Evolutionary conservation across 2,888 invertebrate species (phyloP), one percentile per base, ranked within the genome.

Genomic region (Pollenia labialis): DNA sequence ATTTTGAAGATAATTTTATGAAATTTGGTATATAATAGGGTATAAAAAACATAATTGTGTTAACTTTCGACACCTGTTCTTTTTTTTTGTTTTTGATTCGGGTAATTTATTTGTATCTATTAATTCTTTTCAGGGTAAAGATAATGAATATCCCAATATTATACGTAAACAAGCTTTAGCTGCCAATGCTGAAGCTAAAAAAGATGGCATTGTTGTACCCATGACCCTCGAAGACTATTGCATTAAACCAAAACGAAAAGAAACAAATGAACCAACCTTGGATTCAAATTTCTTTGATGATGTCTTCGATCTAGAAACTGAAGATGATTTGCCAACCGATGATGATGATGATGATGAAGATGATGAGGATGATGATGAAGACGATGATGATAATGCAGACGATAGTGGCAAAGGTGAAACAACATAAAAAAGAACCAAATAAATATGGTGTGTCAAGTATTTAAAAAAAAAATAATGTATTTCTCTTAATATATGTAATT

Each of bases 61-160:
- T 18, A 18, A 18, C 18, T 18, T 18, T 18, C 18, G 18, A 18
- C 18, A 18, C 32, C 32, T 32, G 32, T 32, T 71, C 10, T 18
- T 9, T 46, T 23, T 8, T 40, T 10, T 48, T 23, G 58, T 44
- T 32, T 11, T 64, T 68, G 4, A 32, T 32, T 32, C 6, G 32
- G 32, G 6, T 6, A 6, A 32, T 74, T 56, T 7, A 44, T 44
- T 32, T 54, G 71, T 12, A 40, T 54, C 4, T 44, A 18, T 32
- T 6, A 64, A 52, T n/a, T 81, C 2, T 12, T 66, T 69, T 16
- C 23, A 92, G 95, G 99, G 99, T 89, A 97, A 97, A 94, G 98
- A 99, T 94, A 99, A 98, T 94, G 99, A 99, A 94, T 99, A 99
- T 94, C 99, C 99, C 94, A 99, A 98, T 94, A 99, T 99, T 91